Evolutionary conservation across 1,140 invertebrate species (phyloP), one percentile per base, ranked within the genome.

Genomic region (Zaprionus davidi): DNA sequence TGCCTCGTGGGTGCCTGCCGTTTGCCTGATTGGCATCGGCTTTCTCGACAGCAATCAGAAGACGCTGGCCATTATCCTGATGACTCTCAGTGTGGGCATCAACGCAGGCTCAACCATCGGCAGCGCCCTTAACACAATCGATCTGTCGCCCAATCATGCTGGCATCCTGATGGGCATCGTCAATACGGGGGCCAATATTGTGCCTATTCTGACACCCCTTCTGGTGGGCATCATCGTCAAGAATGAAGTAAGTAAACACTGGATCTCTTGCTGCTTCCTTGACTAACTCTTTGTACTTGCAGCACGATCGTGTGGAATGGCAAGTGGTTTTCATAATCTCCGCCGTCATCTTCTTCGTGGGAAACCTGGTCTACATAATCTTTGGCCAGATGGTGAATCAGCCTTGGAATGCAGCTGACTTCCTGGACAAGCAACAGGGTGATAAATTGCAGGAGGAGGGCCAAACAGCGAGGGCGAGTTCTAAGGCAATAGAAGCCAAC

Each of bases 21-120:
- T 94, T 1, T 94, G 95, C 2, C 75, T 97, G 31, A 92, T 96
- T 17, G 94, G 92, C 0, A 90, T 96, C 5, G 94, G 94, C 3
- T 96, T 95, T 77, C 81, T 95, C 15, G 92, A 93, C 4, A 92
- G 91, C 68, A 93, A 84, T 11, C 93, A 95, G 44, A 91, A 93
- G 41, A 88, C 79, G 1, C 62, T 94, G 17, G 95, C 96, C 1
- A 94, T 96, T 2, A 83, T 87, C 0, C 90, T 97, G 17, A 93
- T 97, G 3, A 94, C 95, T 0, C 71, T 96, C 5, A 96, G 96
- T 26, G 96, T 98, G 12, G 95, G 96, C 0, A 93, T 96, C 2
- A 97, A 97, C 77, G 95, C 96, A 11, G 96, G 96, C 13, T 93
- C 95, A 34, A 96, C 95, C 70, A 95, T 96, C 51, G 97, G 97